A percentile compares a stretch with the other conserved stretches of the same genome.
phyloP scores from a whole-genome alignment of 2,888 invertebrate genomes.

The Crossocerus cetratus region DNA sequence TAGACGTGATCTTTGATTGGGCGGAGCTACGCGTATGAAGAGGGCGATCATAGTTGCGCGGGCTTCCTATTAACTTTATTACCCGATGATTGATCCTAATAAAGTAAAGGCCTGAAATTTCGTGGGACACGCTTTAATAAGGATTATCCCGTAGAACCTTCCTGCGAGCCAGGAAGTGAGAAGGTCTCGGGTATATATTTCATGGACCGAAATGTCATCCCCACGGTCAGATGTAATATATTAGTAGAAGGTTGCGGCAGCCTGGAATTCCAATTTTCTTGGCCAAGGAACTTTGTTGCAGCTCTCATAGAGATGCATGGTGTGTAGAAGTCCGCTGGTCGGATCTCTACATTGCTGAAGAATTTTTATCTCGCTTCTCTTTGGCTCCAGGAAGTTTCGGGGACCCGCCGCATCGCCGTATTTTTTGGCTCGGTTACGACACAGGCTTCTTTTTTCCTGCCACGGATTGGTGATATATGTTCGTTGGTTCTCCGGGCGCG shows the following conservation, averaged over 20 bases:
- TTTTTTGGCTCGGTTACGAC: slow-evolving; percentile 34
- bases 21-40: no score
- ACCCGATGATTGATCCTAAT: no score
- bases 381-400: slow-evolving; percentile 9
- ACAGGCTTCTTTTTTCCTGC: slow-evolving; percentile 27
- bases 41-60: no score
- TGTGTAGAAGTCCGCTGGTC: background rate
- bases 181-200: background rate
- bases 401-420: slow-evolving; percentile 18
- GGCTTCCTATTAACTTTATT: no score
- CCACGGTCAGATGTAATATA: background rate
- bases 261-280: background rate
- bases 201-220: background rate
- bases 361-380: slow-evolving; percentile 29
- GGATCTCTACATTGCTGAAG: background rate
- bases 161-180: background rate
- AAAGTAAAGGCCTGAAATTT: no score
- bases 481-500: slow-evolving; percentile 5
- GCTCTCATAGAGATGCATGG: background rate
- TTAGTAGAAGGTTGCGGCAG: background rate
- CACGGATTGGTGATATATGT: slow-evolving; percentile 19
- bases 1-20: no score
- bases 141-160: background rate
- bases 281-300: background rate
- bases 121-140: background rate